Percentiles rank a stretch among this genome's conserved stretches.
Conservation (phyloP, 2,113 vertebrate species). For the Hyperoodon ampullatus region DNA sequence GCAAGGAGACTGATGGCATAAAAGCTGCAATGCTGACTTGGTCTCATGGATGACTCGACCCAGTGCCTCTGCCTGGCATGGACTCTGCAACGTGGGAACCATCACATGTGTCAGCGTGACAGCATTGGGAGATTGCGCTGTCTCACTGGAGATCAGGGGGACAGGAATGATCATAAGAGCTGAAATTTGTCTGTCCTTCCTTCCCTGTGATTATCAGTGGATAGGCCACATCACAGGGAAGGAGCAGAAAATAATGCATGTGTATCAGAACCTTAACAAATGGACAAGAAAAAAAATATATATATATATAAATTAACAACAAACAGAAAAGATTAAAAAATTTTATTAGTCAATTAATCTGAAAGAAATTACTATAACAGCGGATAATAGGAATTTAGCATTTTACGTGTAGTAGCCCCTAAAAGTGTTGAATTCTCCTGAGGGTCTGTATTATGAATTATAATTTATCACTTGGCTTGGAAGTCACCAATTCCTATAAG, state of each 20-base stretch:
- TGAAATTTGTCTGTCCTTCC: not conserved
- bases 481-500: not conserved
- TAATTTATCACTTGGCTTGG: not conserved
- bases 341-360: not conserved
- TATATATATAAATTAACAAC: not conserved
- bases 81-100: not conserved
- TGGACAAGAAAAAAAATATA: not conserved
- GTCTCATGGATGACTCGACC: not conserved
- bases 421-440: not conserved
- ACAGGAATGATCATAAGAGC: not conserved
- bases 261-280: not conserved
- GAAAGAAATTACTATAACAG: not conserved
- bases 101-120: not conserved
- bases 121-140: not conserved
- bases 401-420: fast-evolving
- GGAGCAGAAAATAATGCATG: not conserved
- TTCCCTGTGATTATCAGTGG: not conserved
- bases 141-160: not conserved
- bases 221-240: not conserved
- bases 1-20: not conserved
- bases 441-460: not conserved
- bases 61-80: not conserved
- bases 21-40: not conserved
- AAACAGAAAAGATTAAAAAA: not conserved
- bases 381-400: not conserved